These are phyloP conservation scores for Dendrocincla fuliginosa DNA, from an alignment of 2,797 vertebrate species.

Conservation along the genomic window DNA sequence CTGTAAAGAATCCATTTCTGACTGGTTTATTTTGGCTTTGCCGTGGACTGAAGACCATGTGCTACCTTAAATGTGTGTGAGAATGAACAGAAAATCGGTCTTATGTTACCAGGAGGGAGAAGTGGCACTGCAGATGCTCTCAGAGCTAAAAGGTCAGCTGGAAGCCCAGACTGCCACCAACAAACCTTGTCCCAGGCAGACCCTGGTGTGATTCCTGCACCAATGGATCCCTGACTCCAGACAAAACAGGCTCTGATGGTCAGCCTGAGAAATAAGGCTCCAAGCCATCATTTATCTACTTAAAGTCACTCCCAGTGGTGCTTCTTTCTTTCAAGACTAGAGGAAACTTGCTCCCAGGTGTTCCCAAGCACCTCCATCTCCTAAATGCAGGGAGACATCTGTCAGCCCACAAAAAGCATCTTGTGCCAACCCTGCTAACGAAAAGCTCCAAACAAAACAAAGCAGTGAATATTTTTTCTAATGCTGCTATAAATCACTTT, in stretches of 20 bases:
- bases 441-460: constrained; percentile 19
- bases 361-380: neutral
- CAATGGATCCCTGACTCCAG: neutral
- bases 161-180: neutral
- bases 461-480: neutral
- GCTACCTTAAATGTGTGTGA: neutral
- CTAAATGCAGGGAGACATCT: neutral
- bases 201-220: neutral
- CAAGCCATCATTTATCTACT: neutral
- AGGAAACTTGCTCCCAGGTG: neutral
- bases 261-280: neutral
- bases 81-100: neutral
- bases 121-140: neutral
- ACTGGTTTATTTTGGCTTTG: neutral
- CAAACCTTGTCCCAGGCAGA: neutral
- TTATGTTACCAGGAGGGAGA: neutral
- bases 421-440: neutral
- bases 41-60: neutral
- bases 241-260: neutral
- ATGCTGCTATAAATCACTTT: neutral
- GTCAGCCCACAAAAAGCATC: neutral
- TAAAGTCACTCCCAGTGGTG: neutral
- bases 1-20: neutral
- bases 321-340: neutral
- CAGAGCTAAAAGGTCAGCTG: neutral